Conservation (phyloP, 2,113 vertebrate genomes). For the Centrocercus urophasianus region DNA sequence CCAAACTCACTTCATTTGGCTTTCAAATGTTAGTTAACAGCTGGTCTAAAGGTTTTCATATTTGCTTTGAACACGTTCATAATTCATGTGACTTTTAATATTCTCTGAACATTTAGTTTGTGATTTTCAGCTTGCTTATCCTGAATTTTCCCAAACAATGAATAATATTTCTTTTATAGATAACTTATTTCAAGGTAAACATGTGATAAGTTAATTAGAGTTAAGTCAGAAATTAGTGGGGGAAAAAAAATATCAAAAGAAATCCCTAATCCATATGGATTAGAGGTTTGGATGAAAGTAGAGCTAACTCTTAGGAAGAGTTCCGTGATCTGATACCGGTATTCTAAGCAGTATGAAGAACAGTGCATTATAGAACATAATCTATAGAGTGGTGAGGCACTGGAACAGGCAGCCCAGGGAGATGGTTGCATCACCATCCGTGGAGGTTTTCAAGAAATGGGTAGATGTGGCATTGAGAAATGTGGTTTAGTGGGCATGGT, state of each 20-base stretch:
- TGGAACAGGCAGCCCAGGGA: no score
- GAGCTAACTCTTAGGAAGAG: slow-evolving; percentile 9
- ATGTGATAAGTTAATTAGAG: neutral
- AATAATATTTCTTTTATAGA: neutral
- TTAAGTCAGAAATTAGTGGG: neutral
- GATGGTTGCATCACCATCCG: no score
- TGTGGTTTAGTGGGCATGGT: no score
- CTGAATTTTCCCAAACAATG: neutral
- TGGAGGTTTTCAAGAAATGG: no score
- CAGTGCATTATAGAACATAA: neutral
- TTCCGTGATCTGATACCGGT: neutral
- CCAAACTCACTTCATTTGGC: slow-evolving; percentile 68
- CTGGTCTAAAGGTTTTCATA: slow-evolving; percentile 77
- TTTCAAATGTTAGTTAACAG: slow-evolving; percentile 80
- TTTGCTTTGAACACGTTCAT: slow-evolving; percentile 56
- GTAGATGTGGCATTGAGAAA: no score
- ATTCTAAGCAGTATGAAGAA: neutral
- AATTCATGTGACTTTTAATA: slow-evolving; percentile 51
- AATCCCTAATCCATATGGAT: neutral
- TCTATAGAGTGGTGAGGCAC: no score
- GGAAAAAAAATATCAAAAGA: neutral
- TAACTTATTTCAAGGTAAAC: neutral
- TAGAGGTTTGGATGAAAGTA: slow-evolving; percentile 22
- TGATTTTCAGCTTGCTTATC: slow-evolving; percentile 6
- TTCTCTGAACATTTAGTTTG: slow-evolving; percentile 32